Base-by-base conservation (phyloP, 2,113 vertebrate species). In the Syngnathoides biaculeatus region DNA sequence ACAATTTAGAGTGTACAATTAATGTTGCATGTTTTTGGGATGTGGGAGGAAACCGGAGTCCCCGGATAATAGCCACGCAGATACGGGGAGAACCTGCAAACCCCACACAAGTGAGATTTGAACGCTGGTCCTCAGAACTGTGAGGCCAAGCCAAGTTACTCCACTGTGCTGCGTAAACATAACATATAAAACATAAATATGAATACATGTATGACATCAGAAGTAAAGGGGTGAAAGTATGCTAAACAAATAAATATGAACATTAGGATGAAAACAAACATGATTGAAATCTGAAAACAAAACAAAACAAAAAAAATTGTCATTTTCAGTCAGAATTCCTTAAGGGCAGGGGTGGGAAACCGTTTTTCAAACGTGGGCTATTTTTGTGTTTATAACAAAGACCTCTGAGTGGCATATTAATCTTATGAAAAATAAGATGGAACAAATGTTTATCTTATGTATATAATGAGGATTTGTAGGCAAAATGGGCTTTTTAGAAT, bases 211-310 rank as follows among this genome's bases (percentile, higher is more conserved):
- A 30, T 30, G 27, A 30, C 30, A 17, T 12, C 7, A 38, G 30
- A 38, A 59, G 19, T n/a, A 59, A 59, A 58, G 27, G 10, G 27
- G 5, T 35, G 56, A 17, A 35, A 7, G 35, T n/a, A 52, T 42
- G 38, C 39, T 17, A 62, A 43, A 38, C 35, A 62, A 50, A 45
- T 2, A 53, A 69, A 70, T 55, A 73, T 64, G 40, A 68, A 72
- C 45, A 68, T 58, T 8, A 42, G 17, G 38, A 71, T 73, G 45
- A 68, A 59, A 52, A 79, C 65, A 66, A 66, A 76, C 48, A 50
- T 63, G 64, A 73, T 48, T 71, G 13, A 67, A 80, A 71, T 26
- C 24, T n/a, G 19, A 30, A 64, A 64, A 30, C 1, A 38, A 65
- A 26, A 1, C 20, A 57, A 61, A 39, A 47, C 43, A 27, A n/a